Percentiles rank a stretch among this genome's conserved stretches.
Conservation (phyloP, 2,797 vertebrate species). For the Takifugu ocellatus region DNA sequence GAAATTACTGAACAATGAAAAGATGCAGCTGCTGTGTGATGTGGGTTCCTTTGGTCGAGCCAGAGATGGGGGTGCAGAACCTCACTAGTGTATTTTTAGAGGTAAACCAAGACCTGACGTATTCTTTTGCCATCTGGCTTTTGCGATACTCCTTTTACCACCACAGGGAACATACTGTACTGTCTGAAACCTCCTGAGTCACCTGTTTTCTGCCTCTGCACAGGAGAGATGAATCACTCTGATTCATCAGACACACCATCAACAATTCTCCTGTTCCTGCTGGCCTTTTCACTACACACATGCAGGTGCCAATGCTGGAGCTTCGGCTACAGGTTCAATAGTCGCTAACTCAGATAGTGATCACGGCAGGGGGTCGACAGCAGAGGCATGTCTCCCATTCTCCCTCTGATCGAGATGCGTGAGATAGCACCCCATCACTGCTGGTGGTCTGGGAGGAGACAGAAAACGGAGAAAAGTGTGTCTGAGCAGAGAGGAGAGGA, state of each 20-base stretch:
- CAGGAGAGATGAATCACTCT: constrained; percentile 49
- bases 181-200: constrained; percentile 41
- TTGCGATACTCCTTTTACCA: constrained; percentile 27
- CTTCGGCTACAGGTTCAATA: constrained; percentile 11
- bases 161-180: constrained; percentile 32
- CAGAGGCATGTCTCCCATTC: constrained; percentile 27
- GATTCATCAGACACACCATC: constrained; percentile 9
- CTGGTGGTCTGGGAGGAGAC: constrained; percentile 27
- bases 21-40: constrained; percentile 25
- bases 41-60: constrained; percentile 14
- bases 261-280: constrained; percentile 29
- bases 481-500: constrained; percentile 16
- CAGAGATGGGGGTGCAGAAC: constrained; percentile 11
- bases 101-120: constrained; percentile 29
- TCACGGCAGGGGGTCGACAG: constrained; percentile 23
- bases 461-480: constrained; percentile 18
- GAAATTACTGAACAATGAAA: constrained; percentile 33
- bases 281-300: constrained; percentile 38
- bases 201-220: constrained; percentile 49
- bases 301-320: constrained; percentile 18
- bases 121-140: constrained; percentile 2
- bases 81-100: constrained; percentile 6
- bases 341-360: constrained; percentile 20
- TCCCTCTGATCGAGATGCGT: constrained; percentile 30
- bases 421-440: constrained; percentile 50